Evolutionary conservation across 2,113 vertebrate species (phyloP).

Genomic region (Ptychochromis oligacanthus): DNA sequence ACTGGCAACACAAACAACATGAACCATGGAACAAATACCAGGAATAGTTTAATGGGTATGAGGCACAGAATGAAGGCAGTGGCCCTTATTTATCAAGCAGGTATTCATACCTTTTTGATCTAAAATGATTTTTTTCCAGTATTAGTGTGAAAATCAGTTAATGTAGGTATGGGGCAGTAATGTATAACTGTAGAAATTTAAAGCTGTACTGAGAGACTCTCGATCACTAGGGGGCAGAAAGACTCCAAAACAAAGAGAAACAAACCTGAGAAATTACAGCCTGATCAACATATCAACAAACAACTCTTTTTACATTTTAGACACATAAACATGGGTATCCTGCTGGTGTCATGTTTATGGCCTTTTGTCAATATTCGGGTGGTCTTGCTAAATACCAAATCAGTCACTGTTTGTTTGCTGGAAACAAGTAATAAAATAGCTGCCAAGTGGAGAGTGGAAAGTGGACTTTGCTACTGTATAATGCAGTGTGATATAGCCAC

Average conservation of each 20-base stretch:
- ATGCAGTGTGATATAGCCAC: too few relatives aligned
- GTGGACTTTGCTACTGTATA: not conserved
- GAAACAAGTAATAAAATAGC: not conserved
- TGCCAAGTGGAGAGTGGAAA: not conserved
- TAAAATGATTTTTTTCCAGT: not conserved
- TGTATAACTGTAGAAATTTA: not conserved
- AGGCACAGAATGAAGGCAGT: slow-evolving; percentile 66
- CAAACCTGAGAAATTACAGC: not conserved
- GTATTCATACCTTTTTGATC: not conserved
- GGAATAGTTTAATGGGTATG: slow-evolving; percentile 35
- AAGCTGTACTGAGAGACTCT: not conserved
- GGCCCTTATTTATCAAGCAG: slow-evolving; percentile 69
- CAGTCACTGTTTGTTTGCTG: not conserved
- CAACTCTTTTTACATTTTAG: not conserved
- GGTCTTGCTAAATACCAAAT: not conserved
- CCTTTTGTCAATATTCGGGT: not conserved
- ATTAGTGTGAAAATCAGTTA: not conserved
- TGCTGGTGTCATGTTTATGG: not conserved
- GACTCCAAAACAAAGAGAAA: not conserved
- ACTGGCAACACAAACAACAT: slow-evolving; percentile 24
- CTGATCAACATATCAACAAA: not conserved
- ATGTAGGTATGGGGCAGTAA: not conserved
- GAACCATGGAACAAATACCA: not conserved
- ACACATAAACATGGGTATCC: not conserved
- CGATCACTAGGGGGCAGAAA: not conserved